phyloP scores from a whole-genome alignment of 2,113 vertebrate species.

The Climacteris rufus region DNA sequence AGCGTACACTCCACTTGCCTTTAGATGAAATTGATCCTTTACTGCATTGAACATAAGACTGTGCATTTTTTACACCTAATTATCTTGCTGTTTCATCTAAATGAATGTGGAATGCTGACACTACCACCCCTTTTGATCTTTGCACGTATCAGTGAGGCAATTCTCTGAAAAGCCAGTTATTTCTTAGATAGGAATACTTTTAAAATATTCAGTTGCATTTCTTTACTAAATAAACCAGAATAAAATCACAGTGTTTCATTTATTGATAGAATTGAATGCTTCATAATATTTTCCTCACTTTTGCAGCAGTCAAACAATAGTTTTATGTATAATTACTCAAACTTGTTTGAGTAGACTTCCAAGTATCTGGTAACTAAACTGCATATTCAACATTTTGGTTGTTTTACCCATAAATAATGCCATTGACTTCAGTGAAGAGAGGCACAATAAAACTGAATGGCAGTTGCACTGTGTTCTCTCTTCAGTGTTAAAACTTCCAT shows the following conservation, averaged over 20 bases:
- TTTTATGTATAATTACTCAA: background rate
- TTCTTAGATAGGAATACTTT: background rate
- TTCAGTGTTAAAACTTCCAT: background rate
- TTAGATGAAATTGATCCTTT: conserved; percentile 64
- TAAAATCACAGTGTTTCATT: background rate
- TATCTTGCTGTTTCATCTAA: conserved; percentile 49
- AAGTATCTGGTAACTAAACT: background rate
- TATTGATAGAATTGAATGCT: background rate
- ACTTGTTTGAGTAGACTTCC: background rate
- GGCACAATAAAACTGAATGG: background rate
- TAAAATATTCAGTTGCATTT: background rate
- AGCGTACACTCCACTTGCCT: conserved; percentile 35
- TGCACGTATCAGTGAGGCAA: background rate
- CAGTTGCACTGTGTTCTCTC: background rate
- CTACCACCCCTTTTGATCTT: background rate
- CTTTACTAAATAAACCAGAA: background rate
- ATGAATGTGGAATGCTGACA: conserved; percentile 11
- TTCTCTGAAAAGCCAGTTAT: background rate
- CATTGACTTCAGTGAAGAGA: background rate
- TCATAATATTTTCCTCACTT: background rate
- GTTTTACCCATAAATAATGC: background rate
- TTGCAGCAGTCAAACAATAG: background rate
- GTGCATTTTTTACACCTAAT: conserved; percentile 50
- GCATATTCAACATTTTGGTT: background rate
- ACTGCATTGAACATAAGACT: conserved; percentile 18